These are phyloP conservation scores for Solenopsis invicta DNA, from an alignment of 1,140 invertebrate genomes.

Conservation along the genomic window DNA sequence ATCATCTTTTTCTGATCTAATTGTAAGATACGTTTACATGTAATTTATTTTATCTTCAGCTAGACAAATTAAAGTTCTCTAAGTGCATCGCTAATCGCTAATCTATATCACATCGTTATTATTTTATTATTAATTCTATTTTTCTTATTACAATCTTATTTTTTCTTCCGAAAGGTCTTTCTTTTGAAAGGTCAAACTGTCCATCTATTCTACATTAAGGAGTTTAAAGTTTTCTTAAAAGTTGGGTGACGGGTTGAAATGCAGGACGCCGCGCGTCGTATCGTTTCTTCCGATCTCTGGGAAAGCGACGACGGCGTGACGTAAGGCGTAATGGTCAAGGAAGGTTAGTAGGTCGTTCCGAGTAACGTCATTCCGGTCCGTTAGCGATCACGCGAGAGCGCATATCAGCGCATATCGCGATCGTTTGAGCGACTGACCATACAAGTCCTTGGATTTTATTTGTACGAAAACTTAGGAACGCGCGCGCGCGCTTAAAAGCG, in stretches of 20 bases:
- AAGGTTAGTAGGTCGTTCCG: conserved; percentile 84
- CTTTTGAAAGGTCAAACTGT: not conserved
- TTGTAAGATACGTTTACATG: too few relatives aligned
- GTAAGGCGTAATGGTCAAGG: conserved; percentile 77
- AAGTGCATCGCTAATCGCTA: too few relatives aligned
- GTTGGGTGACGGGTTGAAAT: conserved; percentile 54
- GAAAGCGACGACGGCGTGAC: conserved; percentile 35
- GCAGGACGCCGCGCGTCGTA: conserved; percentile 37
- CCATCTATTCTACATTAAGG: not conserved
- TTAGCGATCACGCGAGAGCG: conserved; percentile 81
- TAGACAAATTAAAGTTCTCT: too few relatives aligned
- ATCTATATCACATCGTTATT: not conserved
- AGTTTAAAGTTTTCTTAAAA: conserved; percentile 39
- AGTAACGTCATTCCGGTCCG: conserved; percentile 80
- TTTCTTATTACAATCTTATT: not conserved
- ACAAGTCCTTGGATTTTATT: conserved; percentile 74
- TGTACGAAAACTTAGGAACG: not conserved
- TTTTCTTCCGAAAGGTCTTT: not conserved
- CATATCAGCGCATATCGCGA: conserved; percentile 72
- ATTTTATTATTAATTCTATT: not conserved
- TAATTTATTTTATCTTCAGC: too few relatives aligned
- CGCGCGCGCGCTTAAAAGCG: not conserved
- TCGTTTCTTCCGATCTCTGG: conserved; percentile 69
- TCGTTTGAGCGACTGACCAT: conserved; percentile 78
- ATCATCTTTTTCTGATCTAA: too few relatives aligned